phyloP scores from a whole-genome alignment of 2,888 invertebrate genomes.

The Scaptomyza polygonia region DNA sequence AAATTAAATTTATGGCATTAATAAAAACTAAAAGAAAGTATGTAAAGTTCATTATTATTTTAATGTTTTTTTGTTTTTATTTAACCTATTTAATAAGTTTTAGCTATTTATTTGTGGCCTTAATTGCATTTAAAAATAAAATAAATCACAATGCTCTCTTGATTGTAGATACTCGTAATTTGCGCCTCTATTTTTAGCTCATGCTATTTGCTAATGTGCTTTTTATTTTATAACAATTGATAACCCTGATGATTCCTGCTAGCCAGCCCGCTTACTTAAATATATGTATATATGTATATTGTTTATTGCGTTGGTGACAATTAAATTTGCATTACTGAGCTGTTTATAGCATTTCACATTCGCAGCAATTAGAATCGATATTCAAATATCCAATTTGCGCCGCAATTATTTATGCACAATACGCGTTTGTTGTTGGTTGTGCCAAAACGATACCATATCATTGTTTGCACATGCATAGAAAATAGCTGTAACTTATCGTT shows the following conservation, averaged over 20 bases:
- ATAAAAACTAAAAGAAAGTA: too few relatives aligned
- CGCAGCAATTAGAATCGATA: conserved; percentile 50
- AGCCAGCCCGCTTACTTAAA: conserved; percentile 4
- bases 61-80: not conserved
- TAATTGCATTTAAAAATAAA: not conserved
- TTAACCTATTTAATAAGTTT: not conserved
- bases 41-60: not conserved
- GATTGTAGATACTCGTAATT: conserved; percentile 7
- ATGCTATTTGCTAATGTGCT: not conserved
- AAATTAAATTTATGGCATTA: too few relatives aligned
- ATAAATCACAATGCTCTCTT: too few relatives aligned
- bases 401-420: conserved; percentile 40
- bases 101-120: not conserved
- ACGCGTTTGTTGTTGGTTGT: conserved; percentile 31
- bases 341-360: conserved; percentile 54
- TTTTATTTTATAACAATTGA: conserved; percentile 14
- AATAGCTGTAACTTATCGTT: conserved; percentile 46
- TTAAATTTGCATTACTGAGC: conserved; percentile 51
- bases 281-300: conserved; percentile 11
- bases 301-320: conserved; percentile 54
- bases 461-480: conserved; percentile 1
- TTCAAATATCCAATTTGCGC: conserved; percentile 42
- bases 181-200: conserved; percentile 19
- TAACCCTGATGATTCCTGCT: conserved; percentile 16
- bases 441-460: conserved; percentile 29